phyloP scores from a whole-genome alignment of 1,140 invertebrate species.

The Scylla paramamosain region DNA sequence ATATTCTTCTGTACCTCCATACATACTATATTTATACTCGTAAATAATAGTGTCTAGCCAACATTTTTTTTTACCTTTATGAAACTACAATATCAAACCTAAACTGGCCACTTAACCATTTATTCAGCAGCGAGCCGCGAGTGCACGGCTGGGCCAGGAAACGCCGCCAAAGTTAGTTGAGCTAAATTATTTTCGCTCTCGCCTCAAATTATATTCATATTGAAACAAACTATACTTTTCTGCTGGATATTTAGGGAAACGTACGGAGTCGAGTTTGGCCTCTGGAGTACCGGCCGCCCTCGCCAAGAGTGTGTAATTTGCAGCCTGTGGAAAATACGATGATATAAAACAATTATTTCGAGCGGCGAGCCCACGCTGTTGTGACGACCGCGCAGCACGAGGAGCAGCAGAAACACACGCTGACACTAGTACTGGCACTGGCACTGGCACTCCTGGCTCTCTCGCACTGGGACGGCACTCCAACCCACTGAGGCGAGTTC shows the following conservation, averaged over 20 bases:
- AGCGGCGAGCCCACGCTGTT: not conserved
- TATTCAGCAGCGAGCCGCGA: not conserved
- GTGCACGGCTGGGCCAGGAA: not conserved
- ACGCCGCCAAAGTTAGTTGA: not conserved
- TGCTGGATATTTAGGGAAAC: not conserved
- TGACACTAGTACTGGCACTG: not conserved
- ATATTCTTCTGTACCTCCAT: too few relatives aligned
- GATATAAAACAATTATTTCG: conserved; percentile 15
- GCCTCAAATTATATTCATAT: conserved; percentile 16
- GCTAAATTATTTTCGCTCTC: conserved; percentile 12
- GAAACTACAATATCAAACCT: not conserved
- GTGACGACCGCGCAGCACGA: not conserved
- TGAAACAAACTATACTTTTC: conserved; percentile 11
- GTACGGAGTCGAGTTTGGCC: not conserved
- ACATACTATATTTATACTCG: too few relatives aligned
- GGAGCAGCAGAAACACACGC: not conserved
- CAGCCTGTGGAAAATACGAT: not conserved
- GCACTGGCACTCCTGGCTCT: not conserved
- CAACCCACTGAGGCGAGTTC: not conserved
- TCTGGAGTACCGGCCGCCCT: not conserved
- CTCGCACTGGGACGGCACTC: too few relatives aligned
- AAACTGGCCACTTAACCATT: not conserved
- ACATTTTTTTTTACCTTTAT: not conserved
- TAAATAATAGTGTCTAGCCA: too few relatives aligned
- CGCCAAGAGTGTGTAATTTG: not conserved